Evolutionary conservation across 2,797 vertebrate genomes (phyloP), one percentile per base, ranked within the genome.

Genomic region (Poeciliopsis paucimaculata): DNA sequence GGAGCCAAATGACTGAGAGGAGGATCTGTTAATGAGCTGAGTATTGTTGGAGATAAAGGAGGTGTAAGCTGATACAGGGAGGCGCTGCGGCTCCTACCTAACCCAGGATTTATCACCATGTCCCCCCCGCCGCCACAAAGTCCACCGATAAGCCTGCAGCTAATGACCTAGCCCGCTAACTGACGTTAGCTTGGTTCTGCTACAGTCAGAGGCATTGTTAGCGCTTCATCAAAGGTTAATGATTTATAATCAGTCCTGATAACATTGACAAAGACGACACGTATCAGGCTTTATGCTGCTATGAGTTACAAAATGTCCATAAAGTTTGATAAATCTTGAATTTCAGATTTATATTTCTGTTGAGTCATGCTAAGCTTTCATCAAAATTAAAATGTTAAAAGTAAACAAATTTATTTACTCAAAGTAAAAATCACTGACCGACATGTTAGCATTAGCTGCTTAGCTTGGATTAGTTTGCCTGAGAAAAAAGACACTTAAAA

Each of bases 161-260:
- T 90, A 90, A 89, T 77, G 79, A 86, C 82, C 88, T 89, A 89
- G 86, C 89, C 10, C 66, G 39, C 39, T 70, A 70, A 70, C 66
- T 70, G 66, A 12, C 23, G 4, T 23, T 70, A 66, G 66, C 83
- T 41, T 41, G 53, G 75, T 55, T 77, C 49, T 55, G 53, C 77
- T 75, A 31, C 79, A 76, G 66, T 36, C 18, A 26, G 66, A 66
- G 16, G 34, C 16, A 66, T 66, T 66, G 34, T 66, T 66, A 36
- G 39, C 23, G 23, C 20, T 70, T 70, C 20, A 43, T 26, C 10
- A 26, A 70, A 70, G 36, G 66, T 70, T 70, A 70, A 70, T 70
- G 20, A 70, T 70, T 70, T 5, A 70, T 43, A 43, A 70, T 43
- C 20, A 43, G 23, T 13, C 23, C 36, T 43, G 66, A 70, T 41